These are phyloP conservation scores for Liodrosophila aerea DNA, from an alignment of 2,888 invertebrate species.

Conservation along the genomic window DNA sequence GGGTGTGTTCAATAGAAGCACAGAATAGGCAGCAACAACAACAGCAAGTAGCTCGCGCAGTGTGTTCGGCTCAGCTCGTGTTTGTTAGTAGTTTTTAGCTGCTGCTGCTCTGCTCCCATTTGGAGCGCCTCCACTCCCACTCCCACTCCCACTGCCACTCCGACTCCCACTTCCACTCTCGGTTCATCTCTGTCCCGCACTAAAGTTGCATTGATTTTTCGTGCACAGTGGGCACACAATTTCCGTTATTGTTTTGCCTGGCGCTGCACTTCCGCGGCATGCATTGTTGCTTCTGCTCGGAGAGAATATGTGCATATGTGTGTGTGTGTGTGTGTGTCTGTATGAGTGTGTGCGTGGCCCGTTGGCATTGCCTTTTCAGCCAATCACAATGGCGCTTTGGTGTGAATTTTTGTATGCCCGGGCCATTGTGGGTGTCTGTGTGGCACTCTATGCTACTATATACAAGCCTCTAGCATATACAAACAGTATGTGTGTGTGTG, in stretches of 20 bases:
- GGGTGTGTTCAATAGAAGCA: slow-evolving; percentile 77
- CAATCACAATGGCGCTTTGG: slow-evolving; percentile 81
- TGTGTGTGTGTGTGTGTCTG: slow-evolving; percentile 9
- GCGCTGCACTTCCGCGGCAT: slow-evolving; percentile 69
- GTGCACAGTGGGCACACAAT: slow-evolving; percentile 65
- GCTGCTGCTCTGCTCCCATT: slow-evolving; percentile 59
- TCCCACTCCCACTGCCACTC: slow-evolving; percentile 16
- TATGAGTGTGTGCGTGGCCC: slow-evolving; percentile 48
- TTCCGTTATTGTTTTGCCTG: slow-evolving; percentile 74
- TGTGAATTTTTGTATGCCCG: slow-evolving; percentile 79
- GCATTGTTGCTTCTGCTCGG: slow-evolving; percentile 48
- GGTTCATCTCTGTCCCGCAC: slow-evolving; percentile 16
- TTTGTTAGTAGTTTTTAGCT: slow-evolving; percentile 58
- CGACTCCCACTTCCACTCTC: slow-evolving; percentile 4
- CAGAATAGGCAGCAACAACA: slow-evolving; percentile 63
- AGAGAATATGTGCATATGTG: slow-evolving; percentile 29
- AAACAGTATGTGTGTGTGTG: slow-evolving; percentile 22
- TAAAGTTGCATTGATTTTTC: slow-evolving; percentile 64
- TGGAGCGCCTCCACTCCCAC: slow-evolving; percentile 31
- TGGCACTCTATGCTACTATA: slow-evolving; percentile 61
- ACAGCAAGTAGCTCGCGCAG: slow-evolving; percentile 44
- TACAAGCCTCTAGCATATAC: slow-evolving; percentile 40
- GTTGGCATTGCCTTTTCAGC: slow-evolving; percentile 73
- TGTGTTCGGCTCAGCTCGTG: slow-evolving; percentile 65
- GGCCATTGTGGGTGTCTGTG: slow-evolving; percentile 72